phyloP scores from a whole-genome alignment of 2,888 invertebrate genomes.

The Dimorphilus gyrociliatus region DNA sequence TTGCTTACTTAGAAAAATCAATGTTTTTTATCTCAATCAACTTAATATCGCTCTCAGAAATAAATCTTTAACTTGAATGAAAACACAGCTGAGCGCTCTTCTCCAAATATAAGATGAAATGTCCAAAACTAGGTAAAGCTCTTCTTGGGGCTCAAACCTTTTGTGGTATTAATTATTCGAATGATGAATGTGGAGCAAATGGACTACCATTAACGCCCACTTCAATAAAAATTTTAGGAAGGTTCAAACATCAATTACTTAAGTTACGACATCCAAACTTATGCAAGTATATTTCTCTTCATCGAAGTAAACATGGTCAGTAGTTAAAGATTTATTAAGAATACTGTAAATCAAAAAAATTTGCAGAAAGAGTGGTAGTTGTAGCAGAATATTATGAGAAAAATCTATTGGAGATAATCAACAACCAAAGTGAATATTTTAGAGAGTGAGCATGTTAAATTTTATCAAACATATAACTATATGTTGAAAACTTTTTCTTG shows the following conservation, averaged over 20 bases:
- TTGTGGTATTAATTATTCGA: constrained; percentile 70
- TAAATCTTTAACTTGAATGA: no score
- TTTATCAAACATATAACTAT: no score
- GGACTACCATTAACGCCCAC: constrained; percentile 89
- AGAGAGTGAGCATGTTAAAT: no score
- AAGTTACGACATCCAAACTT: constrained; percentile 57
- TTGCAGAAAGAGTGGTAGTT: constrained; percentile 37
- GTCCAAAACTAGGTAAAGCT: constrained; percentile 30
- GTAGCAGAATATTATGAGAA: constrained; percentile 35
- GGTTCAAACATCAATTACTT: constrained; percentile 65
- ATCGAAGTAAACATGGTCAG: constrained; percentile 78
- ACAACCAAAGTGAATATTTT: no score
- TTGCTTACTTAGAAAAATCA: no score
- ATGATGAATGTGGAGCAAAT: constrained; percentile 65
- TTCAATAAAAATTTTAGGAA: constrained; percentile 78
- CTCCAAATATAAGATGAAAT: no score
- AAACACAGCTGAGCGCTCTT: no score
- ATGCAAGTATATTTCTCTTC: constrained; percentile 74
- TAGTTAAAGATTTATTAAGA: no score
- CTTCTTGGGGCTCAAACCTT: constrained; percentile 69
- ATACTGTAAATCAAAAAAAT: no score
- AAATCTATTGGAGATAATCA: no score
- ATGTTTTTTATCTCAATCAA: no score
- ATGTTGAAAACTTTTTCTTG: not conserved
- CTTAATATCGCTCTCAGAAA: no score